Base-by-base conservation (phyloP, 1,140 invertebrate species). In the Bombyx mandarina region DNA sequence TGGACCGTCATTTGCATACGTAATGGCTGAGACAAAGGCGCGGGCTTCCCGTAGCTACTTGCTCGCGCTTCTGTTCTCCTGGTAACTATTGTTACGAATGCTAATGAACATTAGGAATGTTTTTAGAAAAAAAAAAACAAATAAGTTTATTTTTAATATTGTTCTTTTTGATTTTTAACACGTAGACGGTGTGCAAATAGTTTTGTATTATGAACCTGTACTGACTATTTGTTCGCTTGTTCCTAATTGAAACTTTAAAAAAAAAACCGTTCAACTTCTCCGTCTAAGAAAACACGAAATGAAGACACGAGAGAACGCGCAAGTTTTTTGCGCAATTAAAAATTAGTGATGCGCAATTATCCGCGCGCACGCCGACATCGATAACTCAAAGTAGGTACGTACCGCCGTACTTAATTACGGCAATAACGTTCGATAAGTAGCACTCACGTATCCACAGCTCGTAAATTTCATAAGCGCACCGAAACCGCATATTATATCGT, bases 1-100 rank as follows among this genome's bases (percentile, higher is more conserved):
- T 10, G 12, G 44, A 43, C 44, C 50, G 43, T 12, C 53, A 54
- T 54, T 54, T 54, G 53, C 53, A 54, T 54, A 54, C 53, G 53
- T 54, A 54, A 54, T 46, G 44, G 53, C 45, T n/a, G 53, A 54
- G 50, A 54, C 53, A 54, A 54, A 54, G 53, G 53, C 53, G n/a
- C 45, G 53, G 42, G 18, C 53, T 54, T 22, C 10, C n/a, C 53
- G n/a, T 22, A 12, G 43, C 53, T 44, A 54, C 53, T 54, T 54
- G 53, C 12, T 43, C 43, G 53, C 53, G 53, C 53, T 54, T 54
- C 53, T 12, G 53, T 44, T 54, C 43, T 22, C 53, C 53, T n/a
- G 10, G 53, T 54, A 35, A 54, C 53, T 22, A 54, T 54, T 54
- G 53, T 54, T 54, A 44, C 50, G 42, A 51, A 51, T 54, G 53